Conservation (phyloP, 2,113 vertebrate genomes). For the Protomyctophum bolini region DNA sequence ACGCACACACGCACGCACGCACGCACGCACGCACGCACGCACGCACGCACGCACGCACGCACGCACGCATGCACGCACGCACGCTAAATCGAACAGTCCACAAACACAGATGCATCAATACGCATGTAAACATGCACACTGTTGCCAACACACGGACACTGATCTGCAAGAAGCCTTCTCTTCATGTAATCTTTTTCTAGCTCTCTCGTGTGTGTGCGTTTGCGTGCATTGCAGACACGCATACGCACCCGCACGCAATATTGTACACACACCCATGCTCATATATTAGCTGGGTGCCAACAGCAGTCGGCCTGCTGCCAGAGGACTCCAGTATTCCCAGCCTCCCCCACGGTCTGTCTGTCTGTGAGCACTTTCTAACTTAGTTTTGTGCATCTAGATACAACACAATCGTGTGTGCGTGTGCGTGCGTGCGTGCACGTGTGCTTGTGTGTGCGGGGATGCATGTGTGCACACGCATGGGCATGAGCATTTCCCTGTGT, state of each 20-base stretch:
- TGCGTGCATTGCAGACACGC: background rate
- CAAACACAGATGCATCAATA: no score
- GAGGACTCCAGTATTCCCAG: constrained; percentile 3
- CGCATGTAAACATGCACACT: no score
- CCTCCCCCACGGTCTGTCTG: background rate
- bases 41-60: background rate
- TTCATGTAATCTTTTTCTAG: no score
- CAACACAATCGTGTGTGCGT: no score
- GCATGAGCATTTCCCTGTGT: no score
- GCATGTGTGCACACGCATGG: no score
- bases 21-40: background rate
- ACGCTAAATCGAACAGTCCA: background rate
- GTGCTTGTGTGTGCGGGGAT: no score
- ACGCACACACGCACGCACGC: background rate
- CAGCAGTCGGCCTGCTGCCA: background rate
- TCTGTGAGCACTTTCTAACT: no score
- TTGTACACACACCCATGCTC: background rate
- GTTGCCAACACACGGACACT: background rate
- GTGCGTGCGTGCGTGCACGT: no score
- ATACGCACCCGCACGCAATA: background rate
- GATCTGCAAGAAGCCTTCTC: background rate
- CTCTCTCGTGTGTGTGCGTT: no score
- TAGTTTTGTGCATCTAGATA: constrained; percentile 52
- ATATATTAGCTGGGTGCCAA: background rate
- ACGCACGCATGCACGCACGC: constrained; percentile 1